Conservation (phyloP, 2,888 invertebrate species). For the Cordylochernes scorpioides region DNA sequence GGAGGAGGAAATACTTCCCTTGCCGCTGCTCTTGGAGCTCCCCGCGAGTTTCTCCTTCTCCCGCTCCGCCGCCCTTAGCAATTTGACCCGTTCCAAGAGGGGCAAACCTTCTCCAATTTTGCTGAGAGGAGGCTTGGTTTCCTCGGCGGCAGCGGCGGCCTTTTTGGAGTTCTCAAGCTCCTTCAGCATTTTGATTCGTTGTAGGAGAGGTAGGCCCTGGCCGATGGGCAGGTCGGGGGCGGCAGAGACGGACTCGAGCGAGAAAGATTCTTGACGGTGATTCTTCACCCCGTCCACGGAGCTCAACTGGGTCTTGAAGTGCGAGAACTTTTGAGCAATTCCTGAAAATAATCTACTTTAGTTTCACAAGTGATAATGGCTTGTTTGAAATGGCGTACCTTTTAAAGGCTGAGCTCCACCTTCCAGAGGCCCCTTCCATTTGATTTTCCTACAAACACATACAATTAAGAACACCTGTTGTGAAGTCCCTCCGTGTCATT, state of each 20-base stretch:
- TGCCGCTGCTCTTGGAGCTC: neutral
- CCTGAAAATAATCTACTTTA: conserved; percentile 1
- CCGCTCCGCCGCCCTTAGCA: conserved; percentile 62
- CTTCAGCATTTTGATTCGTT: conserved; percentile 45
- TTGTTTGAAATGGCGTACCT: conserved; percentile 4
- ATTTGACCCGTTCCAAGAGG: conserved; percentile 40
- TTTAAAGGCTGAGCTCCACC: conserved; percentile 3
- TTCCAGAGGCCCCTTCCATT: conserved; percentile 7
- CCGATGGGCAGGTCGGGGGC: conserved; percentile 31
- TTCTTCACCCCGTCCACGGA: no score
- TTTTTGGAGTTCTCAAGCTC: conserved; percentile 37
- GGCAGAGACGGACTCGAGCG: no score
- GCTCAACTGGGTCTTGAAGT: conserved; percentile 2
- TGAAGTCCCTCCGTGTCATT: no score
- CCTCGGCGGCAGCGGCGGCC: neutral
- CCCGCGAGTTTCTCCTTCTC: conserved; percentile 40
- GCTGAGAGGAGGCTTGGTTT: no score
- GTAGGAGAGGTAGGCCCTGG: conserved; percentile 50
- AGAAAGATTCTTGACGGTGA: no score
- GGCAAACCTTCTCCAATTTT: conserved; percentile 42
- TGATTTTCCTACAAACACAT: conserved; percentile 6
- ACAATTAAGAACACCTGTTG: no score
- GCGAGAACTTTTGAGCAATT: conserved; percentile 1
- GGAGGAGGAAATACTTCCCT: no score
- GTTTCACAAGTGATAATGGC: neutral